Conservation (phyloP, 30 jellyfish, hydroid and myxozoan species). For the Aurelia coerulea region DNA sequence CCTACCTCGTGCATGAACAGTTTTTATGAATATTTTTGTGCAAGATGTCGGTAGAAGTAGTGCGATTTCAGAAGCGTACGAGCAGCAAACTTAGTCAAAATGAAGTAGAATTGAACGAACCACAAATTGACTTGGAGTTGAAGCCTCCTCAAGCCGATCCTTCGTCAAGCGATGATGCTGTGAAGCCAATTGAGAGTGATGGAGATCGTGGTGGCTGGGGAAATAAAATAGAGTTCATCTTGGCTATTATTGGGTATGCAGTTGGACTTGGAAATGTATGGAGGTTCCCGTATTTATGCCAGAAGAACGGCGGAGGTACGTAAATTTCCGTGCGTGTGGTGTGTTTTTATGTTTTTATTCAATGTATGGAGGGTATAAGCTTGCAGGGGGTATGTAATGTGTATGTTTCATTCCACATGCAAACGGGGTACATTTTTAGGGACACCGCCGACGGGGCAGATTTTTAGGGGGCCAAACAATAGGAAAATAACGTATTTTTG, state of each 20-base stretch:
- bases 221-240: slow-evolving; percentile 82
- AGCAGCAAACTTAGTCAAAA: slow-evolving; percentile 14
- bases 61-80: slow-evolving; percentile 44
- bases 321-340: background rate
- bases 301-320: slow-evolving; percentile 97
- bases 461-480: too few species aligned
- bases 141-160: slow-evolving; percentile 54
- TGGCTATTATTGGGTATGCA: slow-evolving; percentile 93
- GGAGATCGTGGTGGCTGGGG: slow-evolving; percentile 94
- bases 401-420: too few species aligned
- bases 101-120: slow-evolving; percentile 61
- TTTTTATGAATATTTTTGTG: background rate
- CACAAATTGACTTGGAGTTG: slow-evolving; percentile 51
- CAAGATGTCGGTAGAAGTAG: slow-evolving; percentile 67
- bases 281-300: slow-evolving; percentile 92
- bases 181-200: slow-evolving; percentile 47
- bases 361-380: too few species aligned
- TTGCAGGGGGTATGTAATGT: too few species aligned
- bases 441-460: too few species aligned
- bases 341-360: background rate
- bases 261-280: slow-evolving; percentile 98
- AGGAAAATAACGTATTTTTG: too few species aligned
- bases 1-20: background rate
- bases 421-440: too few species aligned
- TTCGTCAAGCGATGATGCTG: slow-evolving; percentile 63